Evolutionary conservation across 2,797 vertebrate genomes (phyloP).

Genomic region (Siniperca obscura): DNA sequence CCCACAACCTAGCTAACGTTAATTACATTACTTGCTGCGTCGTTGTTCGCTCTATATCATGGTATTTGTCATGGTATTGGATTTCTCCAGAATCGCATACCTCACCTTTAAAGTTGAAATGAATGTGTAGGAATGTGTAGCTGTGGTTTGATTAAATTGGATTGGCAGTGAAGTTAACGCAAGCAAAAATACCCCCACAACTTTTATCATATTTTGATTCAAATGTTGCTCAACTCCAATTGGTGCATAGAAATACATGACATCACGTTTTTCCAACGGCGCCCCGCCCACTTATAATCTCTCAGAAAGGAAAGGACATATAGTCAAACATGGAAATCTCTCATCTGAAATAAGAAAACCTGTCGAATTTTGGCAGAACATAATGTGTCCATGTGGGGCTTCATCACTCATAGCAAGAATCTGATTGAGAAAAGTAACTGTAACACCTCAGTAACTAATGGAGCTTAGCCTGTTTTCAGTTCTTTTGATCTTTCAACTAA

Average conservation of each 20-base stretch:
- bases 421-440: not conserved
- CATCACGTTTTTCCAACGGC: not conserved
- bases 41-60: too few species aligned
- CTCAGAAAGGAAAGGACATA: not conserved
- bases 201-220: not conserved
- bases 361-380: not conserved
- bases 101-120: not conserved
- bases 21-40: too few species aligned
- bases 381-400: not conserved
- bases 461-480: not conserved
- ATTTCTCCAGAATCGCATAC: too few species aligned
- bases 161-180: not conserved
- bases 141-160: conserved; percentile 7
- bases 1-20: too few species aligned
- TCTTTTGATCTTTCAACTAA: not conserved
- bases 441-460: not conserved
- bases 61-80: too few species aligned
- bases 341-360: not conserved
- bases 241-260: not conserved
- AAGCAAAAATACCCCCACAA: not conserved
- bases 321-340: not conserved
- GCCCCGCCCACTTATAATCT: not conserved
- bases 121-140: not conserved
- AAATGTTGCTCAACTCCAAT: not conserved
- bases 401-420: not conserved